Base-by-base conservation (phyloP, 2,888 invertebrate species). In the Polydrusus pterygomalis region DNA sequence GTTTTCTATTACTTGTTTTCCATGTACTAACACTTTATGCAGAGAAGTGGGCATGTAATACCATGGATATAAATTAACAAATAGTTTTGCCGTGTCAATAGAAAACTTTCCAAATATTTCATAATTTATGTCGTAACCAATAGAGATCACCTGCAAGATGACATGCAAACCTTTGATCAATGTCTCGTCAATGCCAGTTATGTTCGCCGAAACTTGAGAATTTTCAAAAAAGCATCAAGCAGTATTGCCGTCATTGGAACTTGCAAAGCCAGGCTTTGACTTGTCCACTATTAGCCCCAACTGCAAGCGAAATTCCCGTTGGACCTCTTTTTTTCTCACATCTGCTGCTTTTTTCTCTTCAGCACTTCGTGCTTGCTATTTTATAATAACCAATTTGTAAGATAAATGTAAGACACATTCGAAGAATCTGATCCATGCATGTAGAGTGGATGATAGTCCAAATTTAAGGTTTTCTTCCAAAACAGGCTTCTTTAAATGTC, bases 1-100 rank as follows among this genome's bases (percentile, higher is more conserved):
- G n/a, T n/a, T n/a, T n/a, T n/a, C 40, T 40, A 11, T 40, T 1
- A 9, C 40, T 11, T 9, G 40, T 7, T 49, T 49, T 17, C 84
- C 83, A 80, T 86, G 85, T 9, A 84, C 77, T 56, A 84, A 64
- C 17, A 83, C 69, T 76, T 84, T 83, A 65, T 84, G 84, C 38
- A 84, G 65, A 13, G 81, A 81, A 17, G 81, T 78, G 58, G 84
- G 83, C 84, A 85, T n/a, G 85, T 83, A 83, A 84, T 7, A n/a
- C n/a, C n/a, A n/a, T n/a, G 79, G 80, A 77, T 84, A 85, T 38
- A 58, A 30, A 20, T 78, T 25, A 8, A 80, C 80, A 68, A 77
- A 82, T 18, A 76, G 13, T 9, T 78, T 15, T 1, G 77, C 78
- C 18, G 80, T 82, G 65, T 64, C 17, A 18, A 62, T 62, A 2